Percentiles rank a stretch among this genome's conserved stretches.
These are phyloP conservation scores for Sinhomidia bicolor DNA, from an alignment of 2,888 invertebrate genomes.

Conservation along the genomic window DNA sequence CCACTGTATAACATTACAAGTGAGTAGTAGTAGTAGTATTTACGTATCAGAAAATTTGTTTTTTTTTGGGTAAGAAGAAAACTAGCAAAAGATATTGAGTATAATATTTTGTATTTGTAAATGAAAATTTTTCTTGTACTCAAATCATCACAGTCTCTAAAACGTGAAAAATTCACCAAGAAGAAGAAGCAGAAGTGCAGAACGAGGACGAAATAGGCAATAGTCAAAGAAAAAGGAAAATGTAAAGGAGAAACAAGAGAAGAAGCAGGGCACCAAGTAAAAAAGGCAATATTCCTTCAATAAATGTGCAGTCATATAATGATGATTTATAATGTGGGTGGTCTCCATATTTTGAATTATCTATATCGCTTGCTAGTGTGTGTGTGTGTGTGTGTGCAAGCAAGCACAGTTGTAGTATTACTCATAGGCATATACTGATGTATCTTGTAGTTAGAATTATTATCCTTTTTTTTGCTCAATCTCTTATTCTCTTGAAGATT, in stretches of 20 bases:
- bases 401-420: constrained; percentile 57
- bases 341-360: constrained; percentile 77
- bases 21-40: too few species aligned
- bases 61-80: too few species aligned
- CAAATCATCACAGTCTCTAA: too few species aligned
- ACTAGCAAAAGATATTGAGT: neutral
- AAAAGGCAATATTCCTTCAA: constrained; percentile 69
- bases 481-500: constrained; percentile 68
- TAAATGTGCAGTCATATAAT: constrained; percentile 73
- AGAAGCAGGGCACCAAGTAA: neutral
- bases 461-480: constrained; percentile 68
- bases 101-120: constrained; percentile 27
- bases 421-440: too few species aligned
- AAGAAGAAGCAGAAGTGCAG: too few species aligned
- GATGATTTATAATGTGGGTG: constrained; percentile 78
- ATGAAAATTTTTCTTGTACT: constrained; percentile 3
- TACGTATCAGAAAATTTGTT: too few species aligned
- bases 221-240: constrained; percentile 13
- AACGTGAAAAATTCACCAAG: too few species aligned
- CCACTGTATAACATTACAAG: too few species aligned
- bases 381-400: neutral
- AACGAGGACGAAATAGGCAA: neutral
- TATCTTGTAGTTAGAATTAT: too few species aligned
- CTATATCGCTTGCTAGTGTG: constrained; percentile 31
- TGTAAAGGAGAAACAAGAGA: constrained; percentile 5